Percentiles rank a stretch among this genome's conserved stretches.
Conservation (phyloP, 2,797 vertebrate genomes). For the Coluber constrictor region DNA sequence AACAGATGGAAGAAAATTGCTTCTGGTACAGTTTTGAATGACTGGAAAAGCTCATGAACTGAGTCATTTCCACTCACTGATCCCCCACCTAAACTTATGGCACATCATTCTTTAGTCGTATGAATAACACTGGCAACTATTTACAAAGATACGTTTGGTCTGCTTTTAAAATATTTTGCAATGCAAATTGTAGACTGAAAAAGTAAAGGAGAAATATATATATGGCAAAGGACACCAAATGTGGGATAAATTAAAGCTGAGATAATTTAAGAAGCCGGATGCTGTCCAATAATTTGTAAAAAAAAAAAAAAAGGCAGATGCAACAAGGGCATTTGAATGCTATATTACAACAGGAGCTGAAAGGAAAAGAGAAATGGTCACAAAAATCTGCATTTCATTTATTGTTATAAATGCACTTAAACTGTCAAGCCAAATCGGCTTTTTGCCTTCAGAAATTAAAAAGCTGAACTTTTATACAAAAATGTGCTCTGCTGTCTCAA, state of each 20-base stretch:
- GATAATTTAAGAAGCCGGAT: slow-evolving; percentile 54
- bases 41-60: slow-evolving; percentile 28
- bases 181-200: slow-evolving; percentile 49
- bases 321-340: slow-evolving; percentile 54
- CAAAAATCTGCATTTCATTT: slow-evolving; percentile 44
- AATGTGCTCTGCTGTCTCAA: slow-evolving; percentile 14
- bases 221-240: slow-evolving; percentile 46
- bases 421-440: slow-evolving; percentile 36
- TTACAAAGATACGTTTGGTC: slow-evolving; percentile 40
- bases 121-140: slow-evolving; percentile 1
- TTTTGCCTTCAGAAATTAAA: slow-evolving; percentile 54
- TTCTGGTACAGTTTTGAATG: slow-evolving; percentile 31
- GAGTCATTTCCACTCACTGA: slow-evolving; percentile 18
- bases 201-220: slow-evolving; percentile 35
- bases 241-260: slow-evolving; percentile 60
- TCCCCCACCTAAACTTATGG: not conserved
- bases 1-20: slow-evolving; percentile 17
- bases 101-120: slow-evolving; percentile 41
- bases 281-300: slow-evolving; percentile 39
- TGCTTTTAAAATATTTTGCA: slow-evolving; percentile 41
- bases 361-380: slow-evolving; percentile 41
- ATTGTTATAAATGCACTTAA: slow-evolving; percentile 45
- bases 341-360: slow-evolving; percentile 38
- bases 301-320: slow-evolving; percentile 4
- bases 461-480: slow-evolving; percentile 21